These are phyloP conservation scores for Eupithecia dodoneata DNA, from an alignment of 2,888 invertebrate genomes.

Conservation along the genomic window DNA sequence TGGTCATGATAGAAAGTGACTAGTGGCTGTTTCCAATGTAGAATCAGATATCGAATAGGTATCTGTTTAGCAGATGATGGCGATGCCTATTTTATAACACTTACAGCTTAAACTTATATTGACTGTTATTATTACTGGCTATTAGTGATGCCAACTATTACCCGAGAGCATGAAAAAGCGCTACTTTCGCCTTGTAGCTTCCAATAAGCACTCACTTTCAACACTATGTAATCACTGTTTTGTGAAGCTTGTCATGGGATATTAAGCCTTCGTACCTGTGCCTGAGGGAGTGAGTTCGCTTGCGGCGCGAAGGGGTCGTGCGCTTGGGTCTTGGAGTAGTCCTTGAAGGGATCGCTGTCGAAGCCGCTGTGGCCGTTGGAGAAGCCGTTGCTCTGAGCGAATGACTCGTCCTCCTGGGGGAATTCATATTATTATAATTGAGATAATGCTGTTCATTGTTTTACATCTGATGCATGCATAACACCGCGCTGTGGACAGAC, in stretches of 20 bases:
- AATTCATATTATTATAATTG: background rate
- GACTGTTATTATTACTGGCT: background rate
- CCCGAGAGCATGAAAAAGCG: background rate
- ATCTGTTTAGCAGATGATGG: background rate
- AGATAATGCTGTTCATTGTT: background rate
- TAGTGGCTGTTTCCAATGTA: background rate
- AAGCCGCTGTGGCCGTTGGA: slow-evolving; percentile 68
- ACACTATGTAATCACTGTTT: background rate
- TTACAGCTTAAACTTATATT: background rate
- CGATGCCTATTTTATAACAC: background rate
- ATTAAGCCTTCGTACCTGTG: slow-evolving; percentile 43
- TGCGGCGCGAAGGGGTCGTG: slow-evolving; percentile 85
- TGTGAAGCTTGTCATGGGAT: background rate
- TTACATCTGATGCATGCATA: background rate
- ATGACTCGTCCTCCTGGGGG: slow-evolving; percentile 67
- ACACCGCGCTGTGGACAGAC: background rate
- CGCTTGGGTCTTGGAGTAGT: slow-evolving; percentile 38
- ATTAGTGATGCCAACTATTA: background rate
- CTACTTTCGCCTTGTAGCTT: background rate
- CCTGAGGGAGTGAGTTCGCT: slow-evolving; percentile 23
- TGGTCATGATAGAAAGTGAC: background rate
- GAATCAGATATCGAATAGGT: background rate
- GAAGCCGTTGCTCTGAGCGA: slow-evolving; percentile 62
- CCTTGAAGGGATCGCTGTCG: slow-evolving; percentile 79
- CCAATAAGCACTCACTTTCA: background rate